Conservation (phyloP, 2,888 invertebrate genomes). For the Amblyjoppa proteus region DNA sequence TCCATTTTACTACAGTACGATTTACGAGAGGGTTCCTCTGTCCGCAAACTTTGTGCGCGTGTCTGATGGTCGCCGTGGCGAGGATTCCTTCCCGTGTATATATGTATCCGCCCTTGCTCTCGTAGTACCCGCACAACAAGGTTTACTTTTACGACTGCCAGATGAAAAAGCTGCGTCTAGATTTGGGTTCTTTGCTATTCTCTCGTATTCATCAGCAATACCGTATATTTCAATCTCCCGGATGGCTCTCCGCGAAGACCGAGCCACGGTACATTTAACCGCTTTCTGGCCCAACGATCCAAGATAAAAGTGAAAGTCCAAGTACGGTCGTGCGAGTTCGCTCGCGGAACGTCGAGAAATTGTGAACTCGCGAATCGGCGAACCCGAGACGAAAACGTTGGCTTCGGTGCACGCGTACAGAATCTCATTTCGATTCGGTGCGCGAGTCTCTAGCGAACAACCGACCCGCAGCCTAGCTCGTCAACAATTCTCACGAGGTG, state of each 20-base stretch:
- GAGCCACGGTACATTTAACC: not conserved
- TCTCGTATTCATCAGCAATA: not conserved
- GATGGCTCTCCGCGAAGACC: not conserved
- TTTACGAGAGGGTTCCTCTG: conserved; percentile 13
- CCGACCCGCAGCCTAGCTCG: conserved; percentile 6
- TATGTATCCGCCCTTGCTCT: not conserved
- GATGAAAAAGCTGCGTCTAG: conserved; percentile 1
- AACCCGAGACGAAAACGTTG: not conserved
- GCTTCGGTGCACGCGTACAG: conserved; percentile 6
- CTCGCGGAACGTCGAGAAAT: not conserved
- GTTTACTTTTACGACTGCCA: conserved; percentile 10
- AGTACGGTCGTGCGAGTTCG: not conserved
- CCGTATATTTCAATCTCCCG: not conserved
- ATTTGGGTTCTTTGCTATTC: not conserved
- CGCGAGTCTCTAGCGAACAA: conserved; percentile 31
- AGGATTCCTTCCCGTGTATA: not conserved
- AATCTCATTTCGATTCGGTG: conserved; percentile 52
- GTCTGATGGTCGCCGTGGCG: not conserved
- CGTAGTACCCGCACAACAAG: not conserved
- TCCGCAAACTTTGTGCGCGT: not conserved
- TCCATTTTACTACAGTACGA: conserved; percentile 18
- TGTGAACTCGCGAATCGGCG: not conserved
- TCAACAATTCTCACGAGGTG: conserved; percentile 16
- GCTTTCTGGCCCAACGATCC: not conserved
- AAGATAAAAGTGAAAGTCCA: not conserved